Base-by-base conservation (phyloP, 2,113 vertebrate species). In the Noctilio leporinus region DNA sequence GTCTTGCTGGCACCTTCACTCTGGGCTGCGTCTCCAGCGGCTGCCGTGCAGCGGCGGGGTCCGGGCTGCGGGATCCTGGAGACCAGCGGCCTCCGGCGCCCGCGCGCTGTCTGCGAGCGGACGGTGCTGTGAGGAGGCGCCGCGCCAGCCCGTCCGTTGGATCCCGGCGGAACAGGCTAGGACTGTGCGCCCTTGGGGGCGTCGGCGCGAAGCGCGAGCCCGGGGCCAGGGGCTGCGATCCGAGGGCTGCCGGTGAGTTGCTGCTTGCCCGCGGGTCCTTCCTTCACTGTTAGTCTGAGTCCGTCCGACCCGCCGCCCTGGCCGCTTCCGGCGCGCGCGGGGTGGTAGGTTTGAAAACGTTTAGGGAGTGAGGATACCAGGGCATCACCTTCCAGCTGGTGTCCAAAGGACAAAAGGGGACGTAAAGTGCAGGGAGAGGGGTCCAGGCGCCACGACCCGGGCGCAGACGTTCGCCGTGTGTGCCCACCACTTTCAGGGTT, bases 401-500 rank as follows among this genome's bases (percentile, higher is more conserved):
- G 20, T 67, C 43, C 62, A 2, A 24, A n/a, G 55, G 93, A 93
- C 49, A 69, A 30, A 35, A 82, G 38, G 38, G 67, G 26, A 28
- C 57, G 1, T 35, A 43, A 70, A 64, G 57, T 67, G 2, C 10
- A 15, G 22, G 8, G 5, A 24, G 38, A 38, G 67, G 62, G 64
- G 33, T 40, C 49, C 62, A 6, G 84, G 49, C 5, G 64, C 65
- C 59, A 16, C 1, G 4, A 20, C 2, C 38, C 0, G 53, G 40
- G 16, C 43, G 3, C 64, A 26, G 49, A 11, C 69, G 69, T 30
- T n/a, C 43, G 11, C 65, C 45, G 0, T 73, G 40, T 12, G 81
- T 57, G 84, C 93, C 89, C 40, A 43, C 77, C 57, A 5, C 88
- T 89, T 72, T 51, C 93, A 84, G 96, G 95, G 95, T 81, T 96